Conservation (phyloP, 1,140 invertebrate genomes). For the Holotrichia oblita region DNA sequence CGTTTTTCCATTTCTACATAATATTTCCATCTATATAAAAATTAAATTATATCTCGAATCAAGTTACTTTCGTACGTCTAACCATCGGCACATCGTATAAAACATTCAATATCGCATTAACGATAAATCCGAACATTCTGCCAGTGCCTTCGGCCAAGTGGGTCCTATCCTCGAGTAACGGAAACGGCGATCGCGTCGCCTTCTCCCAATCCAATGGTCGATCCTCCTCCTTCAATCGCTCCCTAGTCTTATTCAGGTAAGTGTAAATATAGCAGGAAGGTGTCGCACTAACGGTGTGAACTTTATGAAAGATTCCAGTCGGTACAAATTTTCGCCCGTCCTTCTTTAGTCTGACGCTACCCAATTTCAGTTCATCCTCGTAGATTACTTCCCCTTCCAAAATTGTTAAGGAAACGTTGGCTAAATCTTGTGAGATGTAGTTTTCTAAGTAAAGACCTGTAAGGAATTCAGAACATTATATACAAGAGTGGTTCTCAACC, state of each 20-base stretch:
- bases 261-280: constrained; percentile 90
- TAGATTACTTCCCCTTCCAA: constrained; percentile 78
- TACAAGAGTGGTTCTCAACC: no score
- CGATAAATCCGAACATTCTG: constrained; percentile 20
- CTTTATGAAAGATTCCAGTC: constrained; percentile 75
- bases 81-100: constrained; percentile 38
- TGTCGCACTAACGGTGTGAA: constrained; percentile 75
- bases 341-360: constrained; percentile 60
- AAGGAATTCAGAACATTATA: constrained; percentile 46
- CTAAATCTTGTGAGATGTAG: constrained; percentile 75
- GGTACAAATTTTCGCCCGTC: constrained; percentile 67
- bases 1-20: neutral
- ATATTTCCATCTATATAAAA: neutral
- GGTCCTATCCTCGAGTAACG: constrained; percentile 26
- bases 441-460: constrained; percentile 79
- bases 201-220: neutral
- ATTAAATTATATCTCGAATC: neutral
- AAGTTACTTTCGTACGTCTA: constrained; percentile 18
- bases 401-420: constrained; percentile 79
- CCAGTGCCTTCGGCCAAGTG: neutral
- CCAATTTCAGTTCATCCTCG: constrained; percentile 57
- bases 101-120: constrained; percentile 32
- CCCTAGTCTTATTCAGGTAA: constrained; percentile 69
- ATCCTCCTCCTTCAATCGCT: constrained; percentile 52
- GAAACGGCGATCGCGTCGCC: constrained; percentile 1